Conservation (phyloP, 1,140 invertebrate genomes). For the Nebria ingens region DNA sequence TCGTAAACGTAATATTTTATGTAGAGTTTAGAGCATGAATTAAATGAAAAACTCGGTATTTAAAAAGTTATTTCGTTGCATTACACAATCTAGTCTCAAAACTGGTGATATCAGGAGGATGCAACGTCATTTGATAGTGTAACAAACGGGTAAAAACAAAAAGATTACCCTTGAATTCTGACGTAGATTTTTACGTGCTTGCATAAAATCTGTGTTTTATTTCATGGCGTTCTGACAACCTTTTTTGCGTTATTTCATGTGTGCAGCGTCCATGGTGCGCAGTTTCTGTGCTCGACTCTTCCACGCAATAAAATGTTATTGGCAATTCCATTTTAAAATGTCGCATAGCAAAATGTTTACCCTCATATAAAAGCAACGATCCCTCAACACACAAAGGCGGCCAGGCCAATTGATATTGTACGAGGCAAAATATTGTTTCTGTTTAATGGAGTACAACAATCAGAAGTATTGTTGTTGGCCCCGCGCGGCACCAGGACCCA, state of each 20-base stretch:
- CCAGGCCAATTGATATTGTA: background rate
- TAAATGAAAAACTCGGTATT: too few relatives aligned
- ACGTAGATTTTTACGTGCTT: background rate
- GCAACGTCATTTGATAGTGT: too few relatives aligned
- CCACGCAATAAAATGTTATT: conserved; percentile 7
- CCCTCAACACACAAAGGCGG: background rate
- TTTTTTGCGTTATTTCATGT: background rate
- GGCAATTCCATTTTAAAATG: conserved; percentile 8
- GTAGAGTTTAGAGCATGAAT: too few relatives aligned
- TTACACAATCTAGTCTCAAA: too few relatives aligned
- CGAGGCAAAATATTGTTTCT: background rate
- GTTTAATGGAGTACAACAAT: background rate
- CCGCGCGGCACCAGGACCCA: too few relatives aligned
- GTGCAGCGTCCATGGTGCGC: background rate
- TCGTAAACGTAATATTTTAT: too few relatives aligned
- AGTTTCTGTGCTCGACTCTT: background rate
- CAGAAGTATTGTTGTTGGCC: too few relatives aligned
- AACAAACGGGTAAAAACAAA: too few relatives aligned
- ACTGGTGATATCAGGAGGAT: too few relatives aligned
- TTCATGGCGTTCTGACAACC: background rate
- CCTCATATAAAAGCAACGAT: background rate
- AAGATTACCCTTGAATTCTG: background rate
- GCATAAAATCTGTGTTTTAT: background rate
- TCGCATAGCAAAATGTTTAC: conserved; percentile 4
- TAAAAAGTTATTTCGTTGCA: too few relatives aligned